Conservation (phyloP, 2,113 vertebrate species). For the Pholis gunnellus region DNA sequence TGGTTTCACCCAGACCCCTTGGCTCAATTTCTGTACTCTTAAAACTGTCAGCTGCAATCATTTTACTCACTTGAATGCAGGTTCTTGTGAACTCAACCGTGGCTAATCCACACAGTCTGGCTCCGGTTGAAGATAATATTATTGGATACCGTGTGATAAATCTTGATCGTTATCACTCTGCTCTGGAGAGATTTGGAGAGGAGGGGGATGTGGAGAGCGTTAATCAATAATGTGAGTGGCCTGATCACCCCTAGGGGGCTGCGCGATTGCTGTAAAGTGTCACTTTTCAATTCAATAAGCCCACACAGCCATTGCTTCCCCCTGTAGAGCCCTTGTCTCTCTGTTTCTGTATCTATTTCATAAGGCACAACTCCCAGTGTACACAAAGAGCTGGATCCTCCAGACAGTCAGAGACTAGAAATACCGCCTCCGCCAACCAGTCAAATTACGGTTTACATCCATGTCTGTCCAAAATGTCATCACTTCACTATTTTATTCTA, state of each 20-base stretch:
- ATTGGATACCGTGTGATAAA: constrained; percentile 62
- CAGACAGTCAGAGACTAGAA: not conserved
- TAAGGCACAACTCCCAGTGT: constrained; percentile 5
- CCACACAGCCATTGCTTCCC: constrained; percentile 20
- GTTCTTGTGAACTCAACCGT: constrained; percentile 64
- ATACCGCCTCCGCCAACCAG: not conserved
- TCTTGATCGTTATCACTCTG: constrained; percentile 51
- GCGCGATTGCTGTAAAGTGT: constrained; percentile 52
- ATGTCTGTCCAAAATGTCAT: not conserved
- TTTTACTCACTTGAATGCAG: constrained; percentile 61
- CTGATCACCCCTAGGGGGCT: constrained; percentile 50
- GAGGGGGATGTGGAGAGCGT: not conserved
- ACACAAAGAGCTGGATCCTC: constrained; percentile 1
- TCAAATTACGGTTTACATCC: not conserved
- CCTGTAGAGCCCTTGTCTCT: constrained; percentile 26
- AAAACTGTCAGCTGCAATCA: constrained; percentile 57
- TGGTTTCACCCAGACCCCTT: constrained; percentile 36
- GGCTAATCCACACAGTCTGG: constrained; percentile 58
- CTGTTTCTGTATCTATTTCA: constrained; percentile 21
- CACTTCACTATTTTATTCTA: not conserved
- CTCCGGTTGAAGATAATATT: constrained; percentile 54
- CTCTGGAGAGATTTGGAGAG: constrained; percentile 55
- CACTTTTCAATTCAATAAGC: constrained; percentile 55
- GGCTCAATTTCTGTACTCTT: constrained; percentile 38
- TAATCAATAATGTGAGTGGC: constrained; percentile 63